Percentiles rank a stretch among this genome's conserved stretches.
Conservation (phyloP, 1,140 invertebrate genomes). For the Drosophila gunungcola region DNA sequence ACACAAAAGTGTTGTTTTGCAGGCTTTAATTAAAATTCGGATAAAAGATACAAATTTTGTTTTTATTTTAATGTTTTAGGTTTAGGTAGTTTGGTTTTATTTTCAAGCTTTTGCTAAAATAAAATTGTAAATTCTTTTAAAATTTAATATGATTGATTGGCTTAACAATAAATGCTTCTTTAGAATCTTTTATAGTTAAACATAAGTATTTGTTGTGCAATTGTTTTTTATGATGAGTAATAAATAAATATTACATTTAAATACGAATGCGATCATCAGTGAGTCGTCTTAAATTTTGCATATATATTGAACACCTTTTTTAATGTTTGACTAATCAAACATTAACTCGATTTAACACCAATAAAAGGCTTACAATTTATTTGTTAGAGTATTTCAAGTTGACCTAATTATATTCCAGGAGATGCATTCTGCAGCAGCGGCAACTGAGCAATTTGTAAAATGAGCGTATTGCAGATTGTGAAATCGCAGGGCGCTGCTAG, state of each 20-base stretch:
- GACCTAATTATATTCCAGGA: constrained; percentile 33
- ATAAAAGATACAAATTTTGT: no score
- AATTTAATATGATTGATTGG: no score
- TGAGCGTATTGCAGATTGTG: constrained; percentile 52
- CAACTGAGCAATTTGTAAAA: constrained; percentile 61
- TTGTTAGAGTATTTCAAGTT: constrained; percentile 49
- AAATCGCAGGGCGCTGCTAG: constrained; percentile 23
- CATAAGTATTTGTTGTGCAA: no score
- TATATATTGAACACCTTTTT: background rate
- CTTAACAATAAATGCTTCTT: no score
- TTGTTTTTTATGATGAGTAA: no score
- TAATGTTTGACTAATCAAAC: constrained; percentile 18
- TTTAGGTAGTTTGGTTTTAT: no score
- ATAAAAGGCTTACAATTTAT: constrained; percentile 23
- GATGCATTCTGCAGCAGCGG: constrained; percentile 43
- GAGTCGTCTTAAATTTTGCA: background rate
- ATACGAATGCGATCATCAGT: background rate
- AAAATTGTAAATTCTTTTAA: no score
- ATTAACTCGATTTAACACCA: constrained; percentile 14
- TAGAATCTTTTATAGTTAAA: no score
- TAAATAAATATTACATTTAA: background rate
- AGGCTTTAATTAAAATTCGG: no score
- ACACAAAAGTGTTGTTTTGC: no score
- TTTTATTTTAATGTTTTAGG: no score
- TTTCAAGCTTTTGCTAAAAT: no score